phyloP scores from a whole-genome alignment of 2,888 invertebrate genomes.

The Pheosia gnoma region DNA sequence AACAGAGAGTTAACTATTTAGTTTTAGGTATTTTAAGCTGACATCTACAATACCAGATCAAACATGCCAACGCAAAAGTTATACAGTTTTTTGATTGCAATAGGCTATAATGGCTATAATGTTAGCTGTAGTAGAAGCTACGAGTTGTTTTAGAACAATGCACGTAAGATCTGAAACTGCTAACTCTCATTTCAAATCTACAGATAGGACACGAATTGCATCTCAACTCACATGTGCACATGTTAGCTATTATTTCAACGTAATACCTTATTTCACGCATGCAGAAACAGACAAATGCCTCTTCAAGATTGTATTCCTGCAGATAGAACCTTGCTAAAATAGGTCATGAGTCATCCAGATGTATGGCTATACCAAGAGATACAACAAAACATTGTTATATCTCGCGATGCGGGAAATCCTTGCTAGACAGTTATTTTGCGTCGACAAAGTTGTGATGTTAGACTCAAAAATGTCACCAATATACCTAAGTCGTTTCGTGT shows the following conservation, averaged over 20 bases:
- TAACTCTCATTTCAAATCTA: background rate
- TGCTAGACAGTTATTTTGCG: constrained; percentile 1
- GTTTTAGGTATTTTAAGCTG: background rate
- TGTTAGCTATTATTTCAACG: constrained; percentile 5
- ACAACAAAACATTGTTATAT: background rate
- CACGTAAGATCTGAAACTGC: background rate
- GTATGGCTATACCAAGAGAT: background rate
- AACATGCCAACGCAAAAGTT: too few species aligned
- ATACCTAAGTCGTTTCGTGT: background rate
- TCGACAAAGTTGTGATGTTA: constrained; percentile 3
- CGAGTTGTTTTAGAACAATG: too few species aligned
- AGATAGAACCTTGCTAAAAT: background rate
- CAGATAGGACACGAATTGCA: background rate
- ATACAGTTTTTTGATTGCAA: too few species aligned
- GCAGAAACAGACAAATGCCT: constrained; percentile 2
- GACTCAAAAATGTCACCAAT: background rate
- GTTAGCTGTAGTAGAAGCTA: too few species aligned
- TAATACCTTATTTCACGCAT: constrained; percentile 7
- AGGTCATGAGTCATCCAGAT: background rate
- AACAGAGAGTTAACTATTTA: background rate
- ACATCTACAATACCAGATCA: too few species aligned
- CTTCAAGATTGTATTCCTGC: background rate
- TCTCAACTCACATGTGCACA: background rate
- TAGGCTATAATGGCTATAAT: too few species aligned
- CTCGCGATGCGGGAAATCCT: background rate